Evolutionary conservation across 2,888 invertebrate species (phyloP).

Genomic region (Maniola hyperantus): DNA sequence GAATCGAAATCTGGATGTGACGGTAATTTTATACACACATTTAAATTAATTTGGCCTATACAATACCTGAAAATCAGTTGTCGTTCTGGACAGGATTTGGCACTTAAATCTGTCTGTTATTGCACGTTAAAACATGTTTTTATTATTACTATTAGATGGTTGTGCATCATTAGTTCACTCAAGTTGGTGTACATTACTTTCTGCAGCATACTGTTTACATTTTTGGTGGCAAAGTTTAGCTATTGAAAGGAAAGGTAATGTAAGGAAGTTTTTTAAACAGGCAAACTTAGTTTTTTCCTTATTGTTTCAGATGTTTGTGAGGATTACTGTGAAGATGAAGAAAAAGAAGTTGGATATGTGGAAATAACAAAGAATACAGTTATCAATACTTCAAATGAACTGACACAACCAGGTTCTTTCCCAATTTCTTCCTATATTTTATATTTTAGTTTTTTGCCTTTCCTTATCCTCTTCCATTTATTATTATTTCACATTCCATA

Average conservation of each 20-base stretch:
- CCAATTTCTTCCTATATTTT: constrained; percentile 30
- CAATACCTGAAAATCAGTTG: neutral
- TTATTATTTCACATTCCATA: constrained; percentile 14
- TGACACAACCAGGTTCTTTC: constrained; percentile 56
- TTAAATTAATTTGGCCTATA: neutral
- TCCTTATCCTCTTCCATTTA: constrained; percentile 38
- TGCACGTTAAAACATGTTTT: too few species aligned
- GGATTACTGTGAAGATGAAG: constrained; percentile 65
- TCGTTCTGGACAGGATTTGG: too few species aligned
- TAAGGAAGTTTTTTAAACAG: too few species aligned
- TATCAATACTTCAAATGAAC: constrained; percentile 40
- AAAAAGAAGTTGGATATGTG: constrained; percentile 64
- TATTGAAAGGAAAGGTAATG: too few species aligned
- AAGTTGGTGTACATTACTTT: too few species aligned
- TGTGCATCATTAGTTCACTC: too few species aligned
- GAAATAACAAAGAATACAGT: constrained; percentile 46
- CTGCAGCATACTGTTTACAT: too few species aligned
- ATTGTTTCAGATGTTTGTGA: constrained; percentile 58
- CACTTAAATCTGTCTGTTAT: too few species aligned
- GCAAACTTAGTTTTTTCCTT: neutral
- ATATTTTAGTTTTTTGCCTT: constrained; percentile 28
- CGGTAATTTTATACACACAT: constrained; percentile 29
- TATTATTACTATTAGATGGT: too few species aligned
- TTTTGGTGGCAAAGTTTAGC: neutral
- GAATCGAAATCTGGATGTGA: constrained; percentile 48